Evolutionary conservation across 1,140 invertebrate genomes (phyloP).

Genomic region (Latrodectus geometricus): DNA sequence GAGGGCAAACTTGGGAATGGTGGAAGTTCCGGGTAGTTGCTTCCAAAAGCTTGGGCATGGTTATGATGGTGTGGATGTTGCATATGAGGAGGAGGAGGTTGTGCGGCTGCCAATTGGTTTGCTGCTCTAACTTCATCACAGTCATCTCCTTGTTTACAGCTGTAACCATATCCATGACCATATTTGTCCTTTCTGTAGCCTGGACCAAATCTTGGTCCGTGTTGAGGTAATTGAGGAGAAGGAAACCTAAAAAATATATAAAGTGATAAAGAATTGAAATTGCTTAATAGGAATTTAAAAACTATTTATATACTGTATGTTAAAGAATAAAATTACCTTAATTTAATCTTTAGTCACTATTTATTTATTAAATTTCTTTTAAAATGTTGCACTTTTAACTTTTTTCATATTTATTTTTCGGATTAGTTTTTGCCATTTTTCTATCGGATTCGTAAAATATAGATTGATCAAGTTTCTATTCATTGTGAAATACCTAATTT

Average conservation of each 20-base stretch:
- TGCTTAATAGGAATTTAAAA: too few species aligned
- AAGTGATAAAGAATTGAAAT: background rate
- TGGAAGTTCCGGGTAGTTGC: constrained; percentile 13
- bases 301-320: too few species aligned
- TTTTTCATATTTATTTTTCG: too few species aligned
- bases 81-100: background rate
- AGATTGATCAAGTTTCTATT: too few species aligned
- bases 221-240: constrained; percentile 30
- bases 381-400: too few species aligned
- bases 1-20: constrained; percentile 18
- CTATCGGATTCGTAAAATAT: too few species aligned
- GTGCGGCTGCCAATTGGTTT: constrained; percentile 9
- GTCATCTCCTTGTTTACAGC: constrained; percentile 59
- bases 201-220: constrained; percentile 35
- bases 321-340: too few species aligned
- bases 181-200: constrained; percentile 60
- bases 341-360: too few species aligned
- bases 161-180: constrained; percentile 59
- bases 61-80: background rate
- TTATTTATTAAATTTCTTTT: too few species aligned
- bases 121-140: constrained; percentile 51
- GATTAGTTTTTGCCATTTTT: too few species aligned
- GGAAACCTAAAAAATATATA: constrained; percentile 27
- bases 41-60: background rate
- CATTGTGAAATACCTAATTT: too few species aligned